Percentiles rank a stretch among this genome's conserved stretches.
phyloP scores from a whole-genome alignment of 1,140 invertebrate species.

The Eumaeus atala region DNA sequence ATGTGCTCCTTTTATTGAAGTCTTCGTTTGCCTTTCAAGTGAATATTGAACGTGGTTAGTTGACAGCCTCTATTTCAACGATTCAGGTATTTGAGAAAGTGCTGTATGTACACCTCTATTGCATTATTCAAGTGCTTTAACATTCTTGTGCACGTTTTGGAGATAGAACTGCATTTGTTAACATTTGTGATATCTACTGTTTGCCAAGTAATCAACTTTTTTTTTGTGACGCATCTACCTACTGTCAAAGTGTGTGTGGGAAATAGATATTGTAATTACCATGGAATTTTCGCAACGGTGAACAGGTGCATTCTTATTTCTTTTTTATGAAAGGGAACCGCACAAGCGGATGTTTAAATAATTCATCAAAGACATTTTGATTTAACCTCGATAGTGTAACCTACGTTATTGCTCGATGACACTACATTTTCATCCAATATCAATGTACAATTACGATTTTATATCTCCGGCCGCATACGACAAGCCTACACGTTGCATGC shows the following conservation, averaged over 20 bases:
- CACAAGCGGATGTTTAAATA: neutral
- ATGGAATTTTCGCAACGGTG: constrained; percentile 7
- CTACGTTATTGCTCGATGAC: too few species aligned
- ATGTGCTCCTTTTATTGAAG: constrained; percentile 37
- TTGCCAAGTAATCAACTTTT: constrained; percentile 34
- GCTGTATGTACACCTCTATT: neutral
- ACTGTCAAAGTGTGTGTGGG: constrained; percentile 32
- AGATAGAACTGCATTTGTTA: neutral
- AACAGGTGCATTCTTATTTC: constrained; percentile 3
- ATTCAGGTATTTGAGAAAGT: constrained; percentile 5
- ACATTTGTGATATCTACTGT: neutral
- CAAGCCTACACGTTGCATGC: too few species aligned
- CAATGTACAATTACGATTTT: too few species aligned
- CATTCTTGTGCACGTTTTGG: neutral
- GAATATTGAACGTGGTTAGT: constrained; percentile 64
- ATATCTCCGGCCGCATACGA: too few species aligned
- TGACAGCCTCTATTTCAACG: constrained; percentile 37
- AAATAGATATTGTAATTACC: constrained; percentile 28
- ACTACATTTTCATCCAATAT: too few species aligned
- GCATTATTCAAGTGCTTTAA: neutral
- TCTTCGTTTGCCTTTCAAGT: constrained; percentile 19
- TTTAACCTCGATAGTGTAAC: too few species aligned
- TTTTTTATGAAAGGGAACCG: neutral
- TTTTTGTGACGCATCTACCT: constrained; percentile 34
- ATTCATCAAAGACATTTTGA: too few species aligned